Evolutionary conservation across 2,113 vertebrate species (phyloP).

Genomic region (Sturnira hondurensis): DNA sequence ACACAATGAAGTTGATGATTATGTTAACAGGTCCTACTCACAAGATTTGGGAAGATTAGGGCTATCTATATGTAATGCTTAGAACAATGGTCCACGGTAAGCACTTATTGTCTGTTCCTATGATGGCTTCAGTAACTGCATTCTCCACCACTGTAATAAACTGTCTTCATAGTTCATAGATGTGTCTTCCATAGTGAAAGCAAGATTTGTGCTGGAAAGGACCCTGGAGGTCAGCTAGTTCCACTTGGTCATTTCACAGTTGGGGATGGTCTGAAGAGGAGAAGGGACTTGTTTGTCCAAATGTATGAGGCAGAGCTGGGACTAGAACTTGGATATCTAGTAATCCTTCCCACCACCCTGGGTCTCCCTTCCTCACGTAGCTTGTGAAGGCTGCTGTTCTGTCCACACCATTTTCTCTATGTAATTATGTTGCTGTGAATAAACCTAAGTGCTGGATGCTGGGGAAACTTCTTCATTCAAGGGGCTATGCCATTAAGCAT

Average conservation of each 20-base stretch:
- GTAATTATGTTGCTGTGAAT: not conserved
- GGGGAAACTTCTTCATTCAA: not conserved
- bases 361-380: not conserved
- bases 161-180: not conserved
- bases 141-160: not conserved
- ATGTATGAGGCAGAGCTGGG: not conserved
- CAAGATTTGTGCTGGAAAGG: not conserved
- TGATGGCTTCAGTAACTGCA: not conserved
- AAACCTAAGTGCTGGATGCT: not conserved
- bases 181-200: not conserved
- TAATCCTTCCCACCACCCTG: not conserved
- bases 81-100: not conserved
- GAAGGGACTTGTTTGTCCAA: not conserved
- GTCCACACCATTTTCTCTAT: not conserved
- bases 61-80: conserved; percentile 8
- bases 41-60: conserved; percentile 1
- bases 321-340: not conserved
- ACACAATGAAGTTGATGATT: conserved; percentile 21
- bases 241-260: not conserved
- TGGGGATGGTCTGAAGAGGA: not conserved
- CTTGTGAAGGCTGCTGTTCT: not conserved
- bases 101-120: conserved; percentile 18
- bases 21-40: not conserved
- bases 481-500: not conserved
- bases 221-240: not conserved